These are phyloP conservation scores for Brachypteracias leptosomus DNA, from an alignment of 2,113 vertebrate genomes.

Conservation along the genomic window DNA sequence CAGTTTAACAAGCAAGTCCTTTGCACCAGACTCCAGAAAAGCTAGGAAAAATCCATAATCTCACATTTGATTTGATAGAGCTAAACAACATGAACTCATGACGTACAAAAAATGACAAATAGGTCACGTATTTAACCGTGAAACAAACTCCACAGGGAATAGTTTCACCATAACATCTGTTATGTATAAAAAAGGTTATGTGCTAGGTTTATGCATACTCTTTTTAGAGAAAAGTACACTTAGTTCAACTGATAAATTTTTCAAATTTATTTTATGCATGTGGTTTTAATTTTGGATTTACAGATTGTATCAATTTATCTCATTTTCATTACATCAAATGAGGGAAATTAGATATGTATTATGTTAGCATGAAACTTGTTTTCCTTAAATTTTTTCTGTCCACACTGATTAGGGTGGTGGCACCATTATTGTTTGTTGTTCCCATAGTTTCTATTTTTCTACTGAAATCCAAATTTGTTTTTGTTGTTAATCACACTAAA, in stretches of 20 bases:
- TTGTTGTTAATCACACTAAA: not conserved
- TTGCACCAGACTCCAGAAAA: not conserved
- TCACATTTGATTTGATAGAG: not conserved
- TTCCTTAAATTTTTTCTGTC: not conserved
- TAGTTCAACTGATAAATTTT: not conserved
- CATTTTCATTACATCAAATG: not conserved
- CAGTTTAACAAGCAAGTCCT: not conserved
- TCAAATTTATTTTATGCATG: not conserved
- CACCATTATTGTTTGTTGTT: not conserved
- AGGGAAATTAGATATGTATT: conserved; percentile 5
- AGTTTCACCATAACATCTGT: not conserved
- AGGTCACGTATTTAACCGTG: not conserved
- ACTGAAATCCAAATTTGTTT: conserved; percentile 22
- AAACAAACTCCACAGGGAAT: not conserved
- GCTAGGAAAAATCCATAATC: not conserved
- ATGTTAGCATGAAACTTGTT: not conserved
- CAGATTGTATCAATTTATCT: not conserved
- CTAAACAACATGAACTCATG: not conserved
- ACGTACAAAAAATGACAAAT: conserved; percentile 25
- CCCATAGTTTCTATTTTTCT: not conserved
- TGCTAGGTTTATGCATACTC: not conserved
- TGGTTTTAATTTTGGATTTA: not conserved
- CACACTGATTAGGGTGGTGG: not conserved
- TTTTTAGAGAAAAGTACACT: not conserved
- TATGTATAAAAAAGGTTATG: not conserved